Conservation (phyloP, 2,797 vertebrate species). For the Eulemur coronatus region DNA sequence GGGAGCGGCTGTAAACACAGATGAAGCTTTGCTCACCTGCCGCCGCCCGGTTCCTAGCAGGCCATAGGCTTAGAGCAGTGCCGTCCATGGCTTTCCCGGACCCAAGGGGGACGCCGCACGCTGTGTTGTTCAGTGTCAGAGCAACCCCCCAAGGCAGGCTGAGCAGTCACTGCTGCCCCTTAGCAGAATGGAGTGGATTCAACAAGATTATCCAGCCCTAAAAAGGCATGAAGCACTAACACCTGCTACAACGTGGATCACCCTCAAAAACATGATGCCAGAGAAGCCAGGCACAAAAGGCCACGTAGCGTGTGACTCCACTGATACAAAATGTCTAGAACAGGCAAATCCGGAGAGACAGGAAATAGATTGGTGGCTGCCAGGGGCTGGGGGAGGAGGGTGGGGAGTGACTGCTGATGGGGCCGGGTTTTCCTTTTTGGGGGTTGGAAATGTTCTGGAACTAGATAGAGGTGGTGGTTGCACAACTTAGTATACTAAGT, state of each 20-base stretch:
- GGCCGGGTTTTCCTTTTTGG: neutral
- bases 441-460: neutral
- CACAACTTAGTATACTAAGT: neutral
- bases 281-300: neutral
- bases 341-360: neutral
- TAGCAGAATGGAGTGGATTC: neutral
- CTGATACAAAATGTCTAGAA: neutral
- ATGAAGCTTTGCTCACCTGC: too few relatives aligned
- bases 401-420: neutral
- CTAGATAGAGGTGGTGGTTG: neutral
- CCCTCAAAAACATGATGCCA: neutral
- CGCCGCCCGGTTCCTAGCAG: neutral
- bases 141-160: neutral
- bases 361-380: neutral
- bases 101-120: neutral
- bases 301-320: neutral
- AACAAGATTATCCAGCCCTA: neutral
- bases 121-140: neutral
- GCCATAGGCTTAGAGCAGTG: neutral
- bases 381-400: neutral
- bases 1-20: too few relatives aligned
- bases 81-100: neutral
- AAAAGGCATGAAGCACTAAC: neutral
- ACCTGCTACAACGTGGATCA: rapidly evolving
- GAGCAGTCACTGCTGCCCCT: neutral